Evolutionary conservation across 37 sponge, comb jelly and placozoan species (phyloP).

Genomic region (Mnemiopsis leidyi): DNA sequence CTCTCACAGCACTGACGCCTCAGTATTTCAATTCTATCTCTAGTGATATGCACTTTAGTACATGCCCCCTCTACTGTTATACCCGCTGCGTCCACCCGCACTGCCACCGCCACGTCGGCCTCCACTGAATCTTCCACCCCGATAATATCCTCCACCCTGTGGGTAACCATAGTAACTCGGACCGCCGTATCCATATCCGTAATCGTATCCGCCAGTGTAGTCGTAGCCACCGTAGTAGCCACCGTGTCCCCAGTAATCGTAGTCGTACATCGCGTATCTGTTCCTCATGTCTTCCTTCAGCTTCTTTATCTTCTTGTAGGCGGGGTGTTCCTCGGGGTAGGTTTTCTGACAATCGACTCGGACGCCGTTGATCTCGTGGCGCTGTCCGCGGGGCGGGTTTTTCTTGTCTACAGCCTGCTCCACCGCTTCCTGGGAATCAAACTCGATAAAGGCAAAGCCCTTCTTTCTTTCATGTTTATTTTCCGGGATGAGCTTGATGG

Average conservation of each 20-base stretch:
- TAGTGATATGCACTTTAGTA: neutral
- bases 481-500: constrained; percentile 26
- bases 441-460: constrained; percentile 29
- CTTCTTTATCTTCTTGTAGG: constrained; percentile 44
- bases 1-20: neutral
- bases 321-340: constrained; percentile 23
- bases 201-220: neutral
- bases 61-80: constrained; percentile 14
- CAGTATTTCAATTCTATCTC: constrained; percentile 15
- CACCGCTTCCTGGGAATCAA: constrained; percentile 30
- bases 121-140: neutral
- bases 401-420: constrained; percentile 36
- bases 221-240: constrained; percentile 21
- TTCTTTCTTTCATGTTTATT: neutral
- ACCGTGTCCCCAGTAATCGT: constrained; percentile 22
- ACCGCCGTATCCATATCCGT: constrained; percentile 37
- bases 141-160: constrained; percentile 13
- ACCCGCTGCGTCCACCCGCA: neutral
- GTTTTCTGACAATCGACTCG: constrained; percentile 21
- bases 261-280: constrained; percentile 6
- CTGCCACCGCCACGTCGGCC: neutral
- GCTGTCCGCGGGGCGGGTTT: constrained; percentile 9
- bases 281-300: constrained; percentile 38
- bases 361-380: constrained; percentile 47
- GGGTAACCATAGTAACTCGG: constrained; percentile 33